Evolutionary conservation across 2,113 vertebrate genomes (phyloP), one percentile per base, ranked within the genome.

Genomic region (Gila orcuttii): DNA sequence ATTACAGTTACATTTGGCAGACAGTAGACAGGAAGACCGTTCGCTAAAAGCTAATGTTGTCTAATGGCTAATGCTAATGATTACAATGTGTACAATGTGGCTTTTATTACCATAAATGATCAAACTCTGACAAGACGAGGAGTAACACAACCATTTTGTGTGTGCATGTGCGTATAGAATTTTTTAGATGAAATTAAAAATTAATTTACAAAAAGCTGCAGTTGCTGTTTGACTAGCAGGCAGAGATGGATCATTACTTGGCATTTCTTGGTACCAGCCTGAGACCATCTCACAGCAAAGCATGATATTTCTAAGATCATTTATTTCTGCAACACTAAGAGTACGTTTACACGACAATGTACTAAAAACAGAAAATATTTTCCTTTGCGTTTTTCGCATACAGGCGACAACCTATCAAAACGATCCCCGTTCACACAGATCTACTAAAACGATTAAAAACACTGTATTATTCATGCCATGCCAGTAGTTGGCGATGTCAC

Each of bases 181-280:
- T n/a, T 62, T 64, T 64, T 64, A 1, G 62, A n/a, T n/a, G n/a
- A n/a, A 64, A 55, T 57, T 77, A 15, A 17, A 36, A 6, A 31
- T 52, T 52, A 1, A 50, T 55, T 50, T 6, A 21, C 4, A 23
- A 59, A 78, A 78, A 60, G 31, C 50, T 21, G 28, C 5, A 31
- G 47, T 23, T 59, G n/a, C n/a, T n/a, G n/a, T n/a, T n/a, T n/a
- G n/a, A n/a, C 52, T 77, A 77, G 8, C 50, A 21, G 74, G 9
- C 50, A 23, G 50, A 76, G 17, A 75, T 50, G 47, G 75, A 69
- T 77, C 52, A 59, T 79, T 79, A 79, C 19, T 59, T 78, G 52
- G 10, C 31, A 13, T 59, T 5, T 39, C 5, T 59, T 3, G 21
- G 52, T 59, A 25, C 5, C 19, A 5, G 21, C 52, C 50, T 25